Evolutionary conservation across 2,797 vertebrate genomes (phyloP).

Genomic region (Hoplostethus mediterraneus): DNA sequence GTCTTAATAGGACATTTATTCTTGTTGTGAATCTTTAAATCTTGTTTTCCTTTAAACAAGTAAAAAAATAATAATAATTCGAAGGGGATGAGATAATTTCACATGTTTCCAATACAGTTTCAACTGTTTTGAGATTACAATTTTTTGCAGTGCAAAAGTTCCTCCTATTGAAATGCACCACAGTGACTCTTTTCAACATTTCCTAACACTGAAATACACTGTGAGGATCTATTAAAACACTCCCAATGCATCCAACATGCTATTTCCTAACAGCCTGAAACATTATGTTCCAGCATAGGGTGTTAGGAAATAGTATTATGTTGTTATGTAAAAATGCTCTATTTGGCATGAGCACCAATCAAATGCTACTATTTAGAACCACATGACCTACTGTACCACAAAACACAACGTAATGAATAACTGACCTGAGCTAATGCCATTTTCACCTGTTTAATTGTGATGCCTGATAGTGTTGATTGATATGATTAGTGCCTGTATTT

Average conservation of each 20-base stretch:
- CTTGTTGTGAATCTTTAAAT: too few relatives aligned
- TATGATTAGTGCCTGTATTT: conserved; percentile 6
- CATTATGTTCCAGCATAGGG: too few relatives aligned
- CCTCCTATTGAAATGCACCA: background rate
- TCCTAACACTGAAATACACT: background rate
- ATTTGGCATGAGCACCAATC: background rate
- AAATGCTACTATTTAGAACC: background rate
- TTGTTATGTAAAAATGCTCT: too few relatives aligned
- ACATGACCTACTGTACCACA: background rate
- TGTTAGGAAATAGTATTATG: too few relatives aligned
- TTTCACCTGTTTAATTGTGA: background rate
- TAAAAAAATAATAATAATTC: too few relatives aligned
- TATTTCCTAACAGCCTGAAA: too few relatives aligned
- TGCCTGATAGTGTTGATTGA: background rate
- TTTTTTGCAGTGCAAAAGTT: too few relatives aligned
- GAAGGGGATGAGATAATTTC: too few relatives aligned
- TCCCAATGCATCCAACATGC: background rate
- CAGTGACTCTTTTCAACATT: background rate
- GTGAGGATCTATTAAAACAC: background rate
- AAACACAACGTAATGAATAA: too few relatives aligned
- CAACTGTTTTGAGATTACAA: too few relatives aligned
- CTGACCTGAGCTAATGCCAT: background rate
- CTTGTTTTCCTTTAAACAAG: too few relatives aligned
- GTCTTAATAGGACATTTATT: background rate
- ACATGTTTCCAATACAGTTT: too few relatives aligned